Percentiles rank a stretch among this genome's conserved stretches.
Conservation (phyloP, 2,797 vertebrate genomes). For the Anomalospiza imberbis region DNA sequence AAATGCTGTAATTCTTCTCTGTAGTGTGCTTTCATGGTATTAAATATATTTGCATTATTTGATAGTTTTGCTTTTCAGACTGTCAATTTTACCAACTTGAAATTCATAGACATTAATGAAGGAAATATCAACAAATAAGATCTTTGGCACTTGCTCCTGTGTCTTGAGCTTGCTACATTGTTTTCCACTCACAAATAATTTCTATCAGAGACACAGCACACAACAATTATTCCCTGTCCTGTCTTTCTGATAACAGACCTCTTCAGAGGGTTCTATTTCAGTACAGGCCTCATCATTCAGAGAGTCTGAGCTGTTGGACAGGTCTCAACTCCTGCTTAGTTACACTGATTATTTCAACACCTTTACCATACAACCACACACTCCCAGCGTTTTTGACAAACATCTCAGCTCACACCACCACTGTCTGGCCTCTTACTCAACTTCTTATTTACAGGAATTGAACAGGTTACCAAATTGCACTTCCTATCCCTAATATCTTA, state of each 20-base stretch:
- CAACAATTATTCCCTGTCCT: background rate
- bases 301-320: background rate
- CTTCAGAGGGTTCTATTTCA: background rate
- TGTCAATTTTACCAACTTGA: background rate
- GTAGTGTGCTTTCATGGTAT: background rate
- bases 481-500: background rate
- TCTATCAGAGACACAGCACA: background rate
- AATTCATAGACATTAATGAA: background rate
- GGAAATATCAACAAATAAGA: background rate
- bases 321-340: background rate
- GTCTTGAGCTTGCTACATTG: background rate
- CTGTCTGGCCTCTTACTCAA: background rate
- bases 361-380: background rate
- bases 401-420: background rate
- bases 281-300: background rate
- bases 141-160: background rate
- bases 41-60: background rate
- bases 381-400: background rate
- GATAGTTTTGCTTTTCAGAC: background rate
- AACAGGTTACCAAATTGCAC: background rate
- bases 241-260: background rate
- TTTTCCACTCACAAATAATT: background rate
- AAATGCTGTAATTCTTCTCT: background rate
- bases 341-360: background rate
- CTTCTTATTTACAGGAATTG: background rate